Conservation (phyloP, 2,113 vertebrate genomes). For the Vanacampus margaritifer region DNA sequence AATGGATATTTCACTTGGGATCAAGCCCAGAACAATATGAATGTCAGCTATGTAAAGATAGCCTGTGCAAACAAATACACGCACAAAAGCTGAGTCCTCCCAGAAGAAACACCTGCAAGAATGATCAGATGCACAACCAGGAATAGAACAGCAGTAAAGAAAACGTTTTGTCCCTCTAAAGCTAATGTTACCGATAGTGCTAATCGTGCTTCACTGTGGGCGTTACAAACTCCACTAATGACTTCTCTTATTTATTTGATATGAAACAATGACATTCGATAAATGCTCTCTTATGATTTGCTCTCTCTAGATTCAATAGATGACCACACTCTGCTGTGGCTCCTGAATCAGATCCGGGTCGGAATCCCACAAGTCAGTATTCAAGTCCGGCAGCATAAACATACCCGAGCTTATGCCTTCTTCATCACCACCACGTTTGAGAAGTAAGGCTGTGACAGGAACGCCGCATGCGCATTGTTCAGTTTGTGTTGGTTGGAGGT, state of each 20-base stretch:
- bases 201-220: too few species aligned
- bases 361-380: constrained; percentile 94
- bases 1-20: background rate
- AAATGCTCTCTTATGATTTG: background rate
- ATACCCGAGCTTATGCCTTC: constrained; percentile 87
- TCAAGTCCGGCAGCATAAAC: constrained; percentile 92
- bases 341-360: constrained; percentile 91
- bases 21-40: background rate
- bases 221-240: too few species aligned
- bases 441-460: constrained; percentile 72
- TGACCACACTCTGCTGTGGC: constrained; percentile 92
- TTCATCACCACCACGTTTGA: constrained; percentile 94
- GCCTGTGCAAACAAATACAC: background rate
- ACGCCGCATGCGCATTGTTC: background rate
- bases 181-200: too few species aligned
- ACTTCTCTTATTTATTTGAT: too few species aligned
- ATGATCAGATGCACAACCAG: too few species aligned
- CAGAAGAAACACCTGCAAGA: too few species aligned
- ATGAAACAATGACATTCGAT: background rate
- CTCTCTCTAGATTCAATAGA: constrained; percentile 81
- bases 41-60: background rate
- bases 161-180: too few species aligned
- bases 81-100: too few species aligned
- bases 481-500: background rate
- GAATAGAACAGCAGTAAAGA: too few species aligned